Conservation (phyloP, 2,888 invertebrate genomes). For the Drosophila monieri region DNA sequence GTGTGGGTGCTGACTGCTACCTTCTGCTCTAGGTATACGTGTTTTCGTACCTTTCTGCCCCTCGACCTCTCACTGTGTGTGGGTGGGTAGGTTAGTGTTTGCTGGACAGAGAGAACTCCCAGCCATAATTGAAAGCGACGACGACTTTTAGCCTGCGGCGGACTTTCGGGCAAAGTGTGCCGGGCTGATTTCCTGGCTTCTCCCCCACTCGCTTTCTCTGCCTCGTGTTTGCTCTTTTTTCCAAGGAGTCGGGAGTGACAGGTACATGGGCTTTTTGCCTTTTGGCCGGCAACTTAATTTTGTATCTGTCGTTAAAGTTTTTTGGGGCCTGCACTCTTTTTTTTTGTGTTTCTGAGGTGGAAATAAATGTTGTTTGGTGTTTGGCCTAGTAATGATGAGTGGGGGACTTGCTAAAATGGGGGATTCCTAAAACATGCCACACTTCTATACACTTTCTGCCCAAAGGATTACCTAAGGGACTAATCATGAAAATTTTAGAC, state of each 20-base stretch:
- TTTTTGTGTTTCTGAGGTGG: slow-evolving; percentile 7
- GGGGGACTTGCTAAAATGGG: neutral
- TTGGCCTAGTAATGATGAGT: slow-evolving; percentile 10
- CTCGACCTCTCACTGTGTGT: slow-evolving; percentile 3
- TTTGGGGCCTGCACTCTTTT: slow-evolving; percentile 14
- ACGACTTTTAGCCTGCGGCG: slow-evolving; percentile 58
- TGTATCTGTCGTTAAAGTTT: slow-evolving; percentile 76
- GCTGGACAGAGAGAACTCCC: slow-evolving; percentile 73
- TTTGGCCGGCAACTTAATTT: slow-evolving; percentile 78
- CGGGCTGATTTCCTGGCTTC: slow-evolving; percentile 42
- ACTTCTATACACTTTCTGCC: no score
- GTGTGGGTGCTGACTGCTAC: slow-evolving; percentile 33
- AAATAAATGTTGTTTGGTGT: slow-evolving; percentile 4
- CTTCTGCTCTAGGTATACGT: slow-evolving; percentile 3
- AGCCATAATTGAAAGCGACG: slow-evolving; percentile 78
- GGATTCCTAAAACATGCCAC: no score
- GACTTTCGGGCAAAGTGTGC: slow-evolving; percentile 45
- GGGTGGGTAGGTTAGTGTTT: slow-evolving; percentile 40
- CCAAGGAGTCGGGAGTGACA: slow-evolving; percentile 17
- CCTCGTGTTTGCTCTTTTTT: slow-evolving; percentile 23
- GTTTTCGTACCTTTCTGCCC: slow-evolving; percentile 9
- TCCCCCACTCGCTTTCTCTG: slow-evolving; percentile 39
- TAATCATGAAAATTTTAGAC: neutral
- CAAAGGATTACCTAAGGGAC: no score
- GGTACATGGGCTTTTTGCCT: slow-evolving; percentile 51